Conservation (phyloP, 2,113 vertebrate genomes). For the Balaenoptera acutorostrata region DNA sequence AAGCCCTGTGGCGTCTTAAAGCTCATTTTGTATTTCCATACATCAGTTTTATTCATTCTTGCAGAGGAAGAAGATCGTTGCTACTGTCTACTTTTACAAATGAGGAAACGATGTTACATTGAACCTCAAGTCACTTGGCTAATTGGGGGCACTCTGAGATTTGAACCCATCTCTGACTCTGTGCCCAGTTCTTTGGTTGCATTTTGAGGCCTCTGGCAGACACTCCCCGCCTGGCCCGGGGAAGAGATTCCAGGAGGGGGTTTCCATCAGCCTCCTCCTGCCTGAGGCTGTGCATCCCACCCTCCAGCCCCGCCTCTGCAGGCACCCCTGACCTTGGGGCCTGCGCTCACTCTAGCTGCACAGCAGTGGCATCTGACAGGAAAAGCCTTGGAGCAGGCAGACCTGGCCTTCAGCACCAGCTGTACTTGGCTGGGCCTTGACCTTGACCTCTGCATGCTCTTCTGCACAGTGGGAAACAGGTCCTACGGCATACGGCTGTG, state of each 20-base stretch:
- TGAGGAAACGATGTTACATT: not conserved
- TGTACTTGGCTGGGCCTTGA: not conserved
- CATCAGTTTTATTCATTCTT: not conserved
- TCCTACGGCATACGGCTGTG: not conserved
- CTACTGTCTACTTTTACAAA: not conserved
- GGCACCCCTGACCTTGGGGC: not conserved
- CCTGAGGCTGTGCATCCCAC: not conserved
- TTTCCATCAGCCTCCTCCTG: not conserved
- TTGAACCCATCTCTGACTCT: not conserved
- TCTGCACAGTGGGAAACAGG: not conserved
- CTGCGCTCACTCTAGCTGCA: not conserved
- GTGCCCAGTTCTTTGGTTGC: not conserved
- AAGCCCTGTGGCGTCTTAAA: not conserved
- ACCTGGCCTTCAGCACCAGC: not conserved
- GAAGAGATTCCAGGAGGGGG: not conserved
- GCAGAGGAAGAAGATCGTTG: not conserved
- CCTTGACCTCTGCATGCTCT: not conserved
- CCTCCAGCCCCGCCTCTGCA: rapidly evolving
- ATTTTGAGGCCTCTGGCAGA: not conserved
- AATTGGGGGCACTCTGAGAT: not conserved
- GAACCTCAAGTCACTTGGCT: not conserved
- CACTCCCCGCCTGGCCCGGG: too few relatives aligned
- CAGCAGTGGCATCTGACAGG: not conserved
- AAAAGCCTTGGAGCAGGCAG: not conserved
- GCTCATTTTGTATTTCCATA: too few relatives aligned